A percentile compares a stretch with the other conserved stretches of the same genome.
These are phyloP conservation scores for Auanema freiburgensis DNA, from an alignment of 2,888 invertebrate genomes.

Conservation along the genomic window DNA sequence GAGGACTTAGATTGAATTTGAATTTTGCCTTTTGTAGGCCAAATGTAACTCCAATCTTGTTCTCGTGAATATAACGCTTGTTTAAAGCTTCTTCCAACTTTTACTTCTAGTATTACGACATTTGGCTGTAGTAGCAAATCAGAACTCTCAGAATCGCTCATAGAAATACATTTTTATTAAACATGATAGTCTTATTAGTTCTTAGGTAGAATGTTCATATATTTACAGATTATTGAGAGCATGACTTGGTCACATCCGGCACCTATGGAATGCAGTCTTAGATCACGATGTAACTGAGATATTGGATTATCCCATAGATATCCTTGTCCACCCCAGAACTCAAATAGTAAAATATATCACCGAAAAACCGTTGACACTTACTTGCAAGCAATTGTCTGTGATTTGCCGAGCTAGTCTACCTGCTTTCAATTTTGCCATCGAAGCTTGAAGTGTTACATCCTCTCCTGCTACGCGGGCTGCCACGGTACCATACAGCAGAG, in stretches of 20 bases:
- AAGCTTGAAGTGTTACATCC: constrained; percentile 69
- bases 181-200: neutral
- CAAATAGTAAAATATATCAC: constrained; percentile 41
- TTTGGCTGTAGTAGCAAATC: no score
- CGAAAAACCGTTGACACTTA: constrained; percentile 6
- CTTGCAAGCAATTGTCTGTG: constrained; percentile 69
- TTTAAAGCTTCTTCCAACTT: no score
- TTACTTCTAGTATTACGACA: no score
- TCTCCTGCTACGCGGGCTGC: constrained; percentile 64
- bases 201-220: constrained; percentile 58
- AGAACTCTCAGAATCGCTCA: no score
- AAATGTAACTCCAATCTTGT: no score
- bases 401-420: constrained; percentile 68
- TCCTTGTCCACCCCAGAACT: constrained; percentile 72
- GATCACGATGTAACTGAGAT: constrained; percentile 67
- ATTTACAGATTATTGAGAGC: constrained; percentile 70
- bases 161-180: no score
- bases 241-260: constrained; percentile 71
- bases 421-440: constrained; percentile 71
- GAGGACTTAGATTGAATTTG: no score
- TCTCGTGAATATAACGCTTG: no score
- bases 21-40: no score
- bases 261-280: constrained; percentile 69
- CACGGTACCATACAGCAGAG: constrained; percentile 66
- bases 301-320: constrained; percentile 68